Base-by-base conservation (phyloP, 2,797 vertebrate species). In the Galagoides demidoff region DNA sequence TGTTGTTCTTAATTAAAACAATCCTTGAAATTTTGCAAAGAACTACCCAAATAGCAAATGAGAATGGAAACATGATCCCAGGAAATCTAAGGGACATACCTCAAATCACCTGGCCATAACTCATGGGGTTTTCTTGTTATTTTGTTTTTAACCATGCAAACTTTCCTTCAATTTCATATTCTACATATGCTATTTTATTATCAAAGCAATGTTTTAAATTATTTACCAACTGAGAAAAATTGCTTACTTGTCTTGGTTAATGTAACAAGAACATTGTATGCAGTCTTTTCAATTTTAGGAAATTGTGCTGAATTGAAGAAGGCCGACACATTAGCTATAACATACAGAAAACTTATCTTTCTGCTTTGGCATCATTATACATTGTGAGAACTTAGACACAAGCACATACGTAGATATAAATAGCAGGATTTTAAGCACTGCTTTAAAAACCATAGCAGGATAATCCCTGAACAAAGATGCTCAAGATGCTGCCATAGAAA, bases 271-370 rank as follows among this genome's bases (percentile, higher is more conserved):
- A 84, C 20, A 78, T 34, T 12, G 6, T 14, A 29, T 45, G n/a
- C 8, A 57, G 73, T 92, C 66, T 96, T 96, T 92, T 45, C 63
- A 82, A 23, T 92, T 95, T 96, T 78, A 85, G 63, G 23, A 43
- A 96, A 85, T 57, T 83, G 7, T 82, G 55, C 34, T 83, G 59
- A 88, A 93, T 31, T 92, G 63, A 92, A 96, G 13, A n/a, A 68
- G 66, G 43, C 73, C 93, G 55, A 92, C 43, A 85, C 20, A 43
- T 6, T 66, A 0, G 66, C 94, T 73, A 92, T 96, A 96, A 93
- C 70, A 90, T 29, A 22, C 68, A 92, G 19, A 74, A 16, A 55
- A 85, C n/a, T 96, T 94, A 89, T 70, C 55, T 94, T 85, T 94
- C 37, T 94, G 31, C 74, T 82, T 71, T 88, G 55, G 43, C 55